A percentile compares a stretch with the other conserved stretches of the same genome.
Evolutionary conservation across 2,113 vertebrate genomes (phyloP).

Genomic region (Pseudonaja textilis): DNA sequence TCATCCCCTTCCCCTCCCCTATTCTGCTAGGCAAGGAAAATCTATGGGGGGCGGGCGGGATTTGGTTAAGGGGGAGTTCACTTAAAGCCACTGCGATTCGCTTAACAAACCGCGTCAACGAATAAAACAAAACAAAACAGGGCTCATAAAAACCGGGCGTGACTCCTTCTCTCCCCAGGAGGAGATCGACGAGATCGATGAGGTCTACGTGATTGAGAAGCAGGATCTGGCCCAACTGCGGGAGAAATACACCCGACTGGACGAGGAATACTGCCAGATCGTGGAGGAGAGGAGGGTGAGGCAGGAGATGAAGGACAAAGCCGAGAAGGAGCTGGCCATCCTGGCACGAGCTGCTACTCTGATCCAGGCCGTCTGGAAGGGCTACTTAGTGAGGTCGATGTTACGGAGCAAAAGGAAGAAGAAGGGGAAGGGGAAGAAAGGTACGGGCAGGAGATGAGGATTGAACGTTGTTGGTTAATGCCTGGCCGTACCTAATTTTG

Average conservation of each 20-base stretch:
- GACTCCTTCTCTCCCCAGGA: conserved; percentile 60
- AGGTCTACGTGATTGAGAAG: conserved; percentile 65
- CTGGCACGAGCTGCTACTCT: conserved; percentile 72
- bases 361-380: conserved; percentile 87
- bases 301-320: conserved; percentile 64
- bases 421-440: conserved; percentile 63
- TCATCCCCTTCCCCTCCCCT: no score
- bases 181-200: conserved; percentile 66
- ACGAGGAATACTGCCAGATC: conserved; percentile 76
- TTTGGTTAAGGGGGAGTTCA: not conserved
- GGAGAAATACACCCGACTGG: conserved; percentile 62
- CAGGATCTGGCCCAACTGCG: conserved; percentile 68
- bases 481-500: not conserved
- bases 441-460: conserved; percentile 28
- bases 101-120: not conserved
- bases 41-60: not conserved
- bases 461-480: no score
- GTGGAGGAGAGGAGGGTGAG: conserved; percentile 63
- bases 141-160: not conserved
- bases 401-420: conserved; percentile 71
- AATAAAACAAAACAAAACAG: not conserved
- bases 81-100: not conserved
- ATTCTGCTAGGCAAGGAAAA: not conserved
- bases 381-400: conserved; percentile 76
- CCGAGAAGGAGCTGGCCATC: conserved; percentile 61